Evolutionary conservation across 2,888 invertebrate genomes (phyloP), one percentile per base, ranked within the genome.

Genomic region (Idaea biselata): DNA sequence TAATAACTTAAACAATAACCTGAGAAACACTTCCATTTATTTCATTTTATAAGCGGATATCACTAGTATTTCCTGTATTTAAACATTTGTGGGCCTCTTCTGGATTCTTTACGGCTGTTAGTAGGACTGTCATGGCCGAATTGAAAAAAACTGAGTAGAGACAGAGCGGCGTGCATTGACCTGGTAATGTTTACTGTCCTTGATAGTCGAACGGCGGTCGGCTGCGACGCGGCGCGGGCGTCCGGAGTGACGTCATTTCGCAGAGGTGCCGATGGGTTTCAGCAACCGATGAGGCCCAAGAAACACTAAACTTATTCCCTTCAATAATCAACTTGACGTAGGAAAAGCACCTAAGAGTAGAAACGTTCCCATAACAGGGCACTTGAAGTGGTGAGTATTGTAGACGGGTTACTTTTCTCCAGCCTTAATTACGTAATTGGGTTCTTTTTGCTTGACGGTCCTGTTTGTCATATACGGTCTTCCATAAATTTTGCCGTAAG

Each of bases 121-220:
- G 80, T 82, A 85, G 85, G 81, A 81, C 81, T 80, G 80, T 82
- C 83, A 83, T 82, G 84, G 86, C 80, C 83, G 78, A 81, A 80
- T 79, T 79, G 74, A 75, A 77, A 81, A 85, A 82, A 75, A 73
- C 73, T 78, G 80, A 81, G 79, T 87, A 87, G 87, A 87, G 87
- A 87, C 87, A 18, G 44, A 84, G 79, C 81, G 66, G 81, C 88
- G 91, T 79, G 79, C 91, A 79, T 89, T 91, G 91, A 92, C 91
- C 91, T 86, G 88, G 81, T 84, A 87, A 88, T 91, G 91, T 91
- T 91, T 91, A 89, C 88, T 87, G 91, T 91, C 91, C 91, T 91
- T 91, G 91, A 81, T 77, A 80, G 82, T 77, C 64, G 63, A 58
- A 58, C 66, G 80, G 83, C 80, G 81, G 80, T 74, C 71, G 73